phyloP scores from a whole-genome alignment of 2,888 invertebrate species.

The Mellilla xanthometata region DNA sequence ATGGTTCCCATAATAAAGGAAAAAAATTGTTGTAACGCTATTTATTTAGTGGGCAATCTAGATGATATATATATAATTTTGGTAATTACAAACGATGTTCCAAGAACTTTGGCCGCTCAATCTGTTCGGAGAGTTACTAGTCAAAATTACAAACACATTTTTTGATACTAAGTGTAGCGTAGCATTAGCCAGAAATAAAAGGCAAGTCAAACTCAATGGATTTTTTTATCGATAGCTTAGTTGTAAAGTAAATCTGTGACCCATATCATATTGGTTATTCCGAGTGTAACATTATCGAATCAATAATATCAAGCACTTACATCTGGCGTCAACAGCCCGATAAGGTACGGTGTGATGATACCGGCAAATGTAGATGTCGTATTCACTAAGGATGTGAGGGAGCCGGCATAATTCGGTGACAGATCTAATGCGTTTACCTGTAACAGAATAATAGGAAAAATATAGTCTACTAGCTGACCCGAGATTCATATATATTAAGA shows the following conservation, averaged over 20 bases:
- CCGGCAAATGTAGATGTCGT: conserved; percentile 85
- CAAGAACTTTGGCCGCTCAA: no score
- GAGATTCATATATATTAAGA: no score
- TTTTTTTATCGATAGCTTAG: conserved; percentile 10
- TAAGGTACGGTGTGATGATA: conserved; percentile 84
- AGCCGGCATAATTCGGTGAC: conserved; percentile 85
- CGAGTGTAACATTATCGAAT: conserved; percentile 1
- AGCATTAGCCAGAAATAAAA: background rate
- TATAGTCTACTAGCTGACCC: no score
- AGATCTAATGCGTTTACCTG: conserved; percentile 85
- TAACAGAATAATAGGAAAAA: no score
- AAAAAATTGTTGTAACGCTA: no score
- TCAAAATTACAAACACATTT: no score
- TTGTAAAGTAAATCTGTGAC: background rate
- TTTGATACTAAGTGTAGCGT: no score
- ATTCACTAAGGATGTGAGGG: conserved; percentile 85
- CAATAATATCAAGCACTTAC: conserved; percentile 57
- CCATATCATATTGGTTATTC: background rate
- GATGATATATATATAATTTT: no score
- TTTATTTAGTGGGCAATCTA: no score
- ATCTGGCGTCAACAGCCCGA: conserved; percentile 83
- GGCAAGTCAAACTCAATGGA: background rate
- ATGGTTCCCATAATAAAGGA: no score
- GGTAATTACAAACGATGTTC: no score
- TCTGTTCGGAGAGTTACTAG: no score